Evolutionary conservation across 2,797 vertebrate species (phyloP), one percentile per base, ranked within the genome.

Genomic region (Enteromius mattozi): DNA sequence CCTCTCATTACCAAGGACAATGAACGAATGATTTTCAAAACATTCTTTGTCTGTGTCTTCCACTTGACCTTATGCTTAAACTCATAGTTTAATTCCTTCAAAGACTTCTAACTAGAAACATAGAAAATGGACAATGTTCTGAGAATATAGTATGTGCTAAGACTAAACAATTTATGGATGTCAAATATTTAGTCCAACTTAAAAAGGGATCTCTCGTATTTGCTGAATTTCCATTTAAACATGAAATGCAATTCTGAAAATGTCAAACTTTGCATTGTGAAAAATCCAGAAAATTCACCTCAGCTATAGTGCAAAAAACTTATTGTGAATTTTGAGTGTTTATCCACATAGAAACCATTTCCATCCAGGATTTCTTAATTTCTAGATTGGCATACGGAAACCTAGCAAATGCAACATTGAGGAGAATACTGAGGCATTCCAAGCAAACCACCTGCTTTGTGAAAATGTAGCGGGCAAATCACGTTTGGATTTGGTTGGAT

Each of bases 11-110:
- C 49, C 33, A 81, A 89, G 66, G 88, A 80, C n/a, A 89, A 78
- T 17, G 24, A 86, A 80, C 82, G 14, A 81, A 40, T 69, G 21
- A 87, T 85, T 83, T 87, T 30, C 56, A 85, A 83, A 83, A 21
- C 49, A 3, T 51, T 40, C 71, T 88, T 87, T 87, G 84, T 88
- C 86, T 9, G 59, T 77, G 75, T 78, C 85, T 89, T 87, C 82
- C 65, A 88, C 82, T 90, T 93, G 86, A 91, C 85, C 88, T 90
- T 81, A 87, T 86, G 69, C 77, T 68, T 49, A 74, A 86, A 66
- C 33, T 87, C 85, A 78, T 61, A 70, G 37, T 69, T 78, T 40
- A 51, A 74, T 59, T 61, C 80, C 78, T 69, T 49, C 37, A 42
- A 27, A 86, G 49, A 82, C 35, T 47, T 65, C 30, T 81, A 54